A percentile compares a stretch with the other conserved stretches of the same genome.
Evolutionary conservation across 2,888 invertebrate genomes (phyloP).

Genomic region (Branchellion lobata): DNA sequence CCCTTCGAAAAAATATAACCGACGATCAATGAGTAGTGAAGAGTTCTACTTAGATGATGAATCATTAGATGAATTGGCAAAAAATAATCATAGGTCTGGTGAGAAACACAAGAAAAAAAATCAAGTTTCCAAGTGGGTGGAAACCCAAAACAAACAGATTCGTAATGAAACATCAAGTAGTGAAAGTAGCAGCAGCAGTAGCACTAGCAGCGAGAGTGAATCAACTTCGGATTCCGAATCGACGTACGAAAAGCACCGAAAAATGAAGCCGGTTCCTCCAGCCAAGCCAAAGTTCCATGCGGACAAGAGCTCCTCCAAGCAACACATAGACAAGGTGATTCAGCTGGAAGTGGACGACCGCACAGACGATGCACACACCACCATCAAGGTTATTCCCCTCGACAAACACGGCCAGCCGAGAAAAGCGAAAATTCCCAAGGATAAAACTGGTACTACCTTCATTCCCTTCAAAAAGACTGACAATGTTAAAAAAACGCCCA

Average conservation of each 20-base stretch:
- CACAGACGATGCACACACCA: constrained; percentile 32
- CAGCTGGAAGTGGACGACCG: constrained; percentile 44
- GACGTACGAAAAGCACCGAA: not conserved
- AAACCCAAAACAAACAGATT: constrained; percentile 9
- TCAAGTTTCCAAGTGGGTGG: constrained; percentile 26
- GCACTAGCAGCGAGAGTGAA: constrained; percentile 45
- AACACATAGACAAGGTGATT: constrained; percentile 42
- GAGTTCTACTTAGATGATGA: constrained; percentile 52
- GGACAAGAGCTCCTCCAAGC: not conserved
- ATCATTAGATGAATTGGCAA: constrained; percentile 48
- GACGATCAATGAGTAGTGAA: constrained; percentile 46
- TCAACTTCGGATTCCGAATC: not conserved
- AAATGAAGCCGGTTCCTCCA: constrained; percentile 31
- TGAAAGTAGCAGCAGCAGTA: not conserved
- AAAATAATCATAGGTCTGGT: not conserved
- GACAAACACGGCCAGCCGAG: constrained; percentile 21
- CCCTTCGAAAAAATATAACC: not conserved
- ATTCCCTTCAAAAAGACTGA: not conserved
- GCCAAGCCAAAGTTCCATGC: constrained; percentile 12
- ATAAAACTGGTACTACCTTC: not conserved
- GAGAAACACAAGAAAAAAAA: constrained; percentile 1
- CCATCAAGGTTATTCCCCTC: constrained; percentile 41
- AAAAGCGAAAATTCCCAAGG: not conserved
- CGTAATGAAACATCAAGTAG: not conserved
- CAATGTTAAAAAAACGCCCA: not conserved